Evolutionary conservation across 1,140 invertebrate genomes (phyloP), one percentile per base, ranked within the genome.

Genomic region (Colletes latitarsis): DNA sequence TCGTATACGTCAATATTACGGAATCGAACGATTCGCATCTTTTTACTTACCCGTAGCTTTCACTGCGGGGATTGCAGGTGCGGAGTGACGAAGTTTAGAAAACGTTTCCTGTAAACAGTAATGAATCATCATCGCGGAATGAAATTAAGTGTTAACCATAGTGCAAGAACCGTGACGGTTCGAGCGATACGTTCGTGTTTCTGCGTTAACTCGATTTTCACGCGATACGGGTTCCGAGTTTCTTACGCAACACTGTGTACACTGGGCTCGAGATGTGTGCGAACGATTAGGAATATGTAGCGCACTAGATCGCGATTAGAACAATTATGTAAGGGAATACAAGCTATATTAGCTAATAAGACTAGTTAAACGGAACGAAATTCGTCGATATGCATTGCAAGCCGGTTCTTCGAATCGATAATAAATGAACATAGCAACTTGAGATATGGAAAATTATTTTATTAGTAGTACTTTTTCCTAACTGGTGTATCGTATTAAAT

Each of bases 111-210:
- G 53, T 14, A 66, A 68, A 75, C 43, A 21, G 41, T 21, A 60
- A 75, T 75, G 72, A 75, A 58, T 74, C 78, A 67, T 74, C 70
- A 12, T n/a, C 19, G 43, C 1, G 58, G 39, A 72, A 78, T 55
- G 46, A n/a, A 78, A 46, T 72, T 43, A 41, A 72, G 77, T 39
- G 69, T 64, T 64, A 43, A 78, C 46, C 30, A 49, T 46, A 53
- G 12, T 14, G 30, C 75, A 63, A 71, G 76, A 19, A 72, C 17
- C 49, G 39, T 72, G 68, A 78, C 76, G 63, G 5, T 12, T 41
- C 76, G 67, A n/a, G 14, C 52, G 76, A 46, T 39, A 64, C 60
- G 19, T 43, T n/a, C 3, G 41, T 10, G 21, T 77, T 73, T 64
- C 69, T 64, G 58, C 14, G 17, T 72, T 46, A 64, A 63, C 39